These are phyloP conservation scores for Mustelus asterias DNA, from an alignment of 2,113 vertebrate species.

Conservation along the genomic window DNA sequence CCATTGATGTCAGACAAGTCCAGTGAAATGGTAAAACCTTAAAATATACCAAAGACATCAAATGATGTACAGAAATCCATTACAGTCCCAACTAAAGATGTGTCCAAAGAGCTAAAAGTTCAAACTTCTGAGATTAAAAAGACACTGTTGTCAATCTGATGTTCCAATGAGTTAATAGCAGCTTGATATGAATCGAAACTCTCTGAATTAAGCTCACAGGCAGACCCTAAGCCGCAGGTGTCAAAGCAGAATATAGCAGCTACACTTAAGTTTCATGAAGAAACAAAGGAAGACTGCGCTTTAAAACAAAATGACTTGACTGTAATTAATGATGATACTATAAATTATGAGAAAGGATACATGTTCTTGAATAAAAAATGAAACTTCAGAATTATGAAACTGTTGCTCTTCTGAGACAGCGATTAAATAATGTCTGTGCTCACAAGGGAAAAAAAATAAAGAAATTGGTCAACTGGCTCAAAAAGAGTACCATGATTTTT, in stretches of 20 bases:
- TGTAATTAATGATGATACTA: background rate
- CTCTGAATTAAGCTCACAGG: background rate
- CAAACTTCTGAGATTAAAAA: background rate
- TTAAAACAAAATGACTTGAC: background rate
- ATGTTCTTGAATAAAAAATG: too few species aligned
- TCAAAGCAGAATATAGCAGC: background rate
- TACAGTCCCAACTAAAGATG: background rate
- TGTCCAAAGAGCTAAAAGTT: background rate
- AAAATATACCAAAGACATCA: background rate
- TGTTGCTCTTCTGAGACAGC: too few species aligned
- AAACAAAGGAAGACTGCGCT: background rate
- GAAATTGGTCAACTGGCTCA: too few species aligned
- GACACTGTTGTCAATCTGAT: too few species aligned
- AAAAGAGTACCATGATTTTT: too few species aligned
- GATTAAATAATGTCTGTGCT: too few species aligned
- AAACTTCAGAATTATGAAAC: background rate
- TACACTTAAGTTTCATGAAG: background rate
- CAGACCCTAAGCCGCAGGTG: background rate
- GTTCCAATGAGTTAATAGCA: background rate
- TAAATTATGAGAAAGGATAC: background rate
- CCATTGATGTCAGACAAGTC: background rate
- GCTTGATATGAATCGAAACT: background rate
- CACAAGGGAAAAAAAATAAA: too few species aligned
- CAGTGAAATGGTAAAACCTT: background rate
- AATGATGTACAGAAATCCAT: background rate